Percentiles rank a stretch among this genome's conserved stretches.
Evolutionary conservation across 2,888 invertebrate species (phyloP).

Genomic region (Galeruca laticollis): DNA sequence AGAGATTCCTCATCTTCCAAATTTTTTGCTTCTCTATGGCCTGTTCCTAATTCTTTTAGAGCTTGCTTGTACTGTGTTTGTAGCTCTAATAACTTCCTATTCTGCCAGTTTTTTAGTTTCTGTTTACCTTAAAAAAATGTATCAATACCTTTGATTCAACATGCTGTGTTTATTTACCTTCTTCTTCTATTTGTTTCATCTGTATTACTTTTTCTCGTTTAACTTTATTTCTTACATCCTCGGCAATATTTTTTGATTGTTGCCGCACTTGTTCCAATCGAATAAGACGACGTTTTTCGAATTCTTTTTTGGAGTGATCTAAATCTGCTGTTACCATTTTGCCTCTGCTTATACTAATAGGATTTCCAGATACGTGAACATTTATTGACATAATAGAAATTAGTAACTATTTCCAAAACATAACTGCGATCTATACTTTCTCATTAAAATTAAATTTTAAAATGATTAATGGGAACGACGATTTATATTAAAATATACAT

Average conservation of each 20-base stretch:
- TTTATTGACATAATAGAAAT: slow-evolving; percentile 70
- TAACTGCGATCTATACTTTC: background rate
- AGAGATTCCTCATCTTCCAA: slow-evolving; percentile 62
- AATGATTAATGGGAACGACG: background rate
- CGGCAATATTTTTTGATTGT: slow-evolving; percentile 73
- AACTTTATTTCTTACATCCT: slow-evolving; percentile 69
- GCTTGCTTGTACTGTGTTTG: slow-evolving; percentile 69
- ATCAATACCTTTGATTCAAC: background rate
- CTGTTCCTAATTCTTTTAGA: slow-evolving; percentile 68
- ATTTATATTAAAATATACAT: background rate
- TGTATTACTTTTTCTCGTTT: slow-evolving; percentile 69
- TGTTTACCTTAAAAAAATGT: slow-evolving; percentile 61
- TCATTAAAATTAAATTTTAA: background rate
- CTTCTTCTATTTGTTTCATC: slow-evolving; percentile 67
- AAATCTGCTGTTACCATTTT: slow-evolving; percentile 69
- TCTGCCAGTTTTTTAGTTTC: slow-evolving; percentile 69
- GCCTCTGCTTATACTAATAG: slow-evolving; percentile 66
- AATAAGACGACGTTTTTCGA: slow-evolving; percentile 71
- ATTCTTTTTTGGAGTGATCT: slow-evolving; percentile 69
- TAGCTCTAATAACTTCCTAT: slow-evolving; percentile 67
- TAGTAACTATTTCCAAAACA: background rate
- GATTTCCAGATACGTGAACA: slow-evolving; percentile 72
- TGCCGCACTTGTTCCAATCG: slow-evolving; percentile 75
- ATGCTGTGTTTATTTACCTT: slow-evolving; percentile 54
- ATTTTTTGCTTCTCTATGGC: slow-evolving; percentile 66